phyloP scores from a whole-genome alignment of 2,797 vertebrate species.

The Rallus crepitans region DNA sequence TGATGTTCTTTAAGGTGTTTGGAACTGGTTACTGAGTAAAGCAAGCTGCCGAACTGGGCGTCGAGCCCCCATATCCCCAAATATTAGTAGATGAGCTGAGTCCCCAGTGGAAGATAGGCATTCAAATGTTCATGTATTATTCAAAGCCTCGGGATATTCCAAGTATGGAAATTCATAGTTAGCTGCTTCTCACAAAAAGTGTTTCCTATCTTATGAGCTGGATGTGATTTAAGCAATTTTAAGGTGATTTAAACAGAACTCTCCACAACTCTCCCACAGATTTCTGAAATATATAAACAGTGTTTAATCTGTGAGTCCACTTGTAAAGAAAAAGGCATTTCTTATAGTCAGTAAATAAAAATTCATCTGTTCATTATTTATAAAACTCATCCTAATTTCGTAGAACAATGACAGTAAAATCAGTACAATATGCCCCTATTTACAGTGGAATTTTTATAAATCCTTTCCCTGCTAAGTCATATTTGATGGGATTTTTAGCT shows the following conservation, averaged over 20 bases:
- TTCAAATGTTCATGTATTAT: background rate
- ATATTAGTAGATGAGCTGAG: background rate
- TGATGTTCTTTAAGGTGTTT: background rate
- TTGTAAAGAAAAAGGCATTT: background rate
- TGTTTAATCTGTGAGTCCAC: background rate
- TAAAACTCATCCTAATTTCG: background rate
- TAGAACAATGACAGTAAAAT: background rate
- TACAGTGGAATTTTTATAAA: conserved; percentile 39
- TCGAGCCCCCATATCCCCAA: background rate
- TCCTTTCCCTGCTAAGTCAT: conserved; percentile 20
- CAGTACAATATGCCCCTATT: background rate
- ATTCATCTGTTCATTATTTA: background rate
- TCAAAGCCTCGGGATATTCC: background rate
- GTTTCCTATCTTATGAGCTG: background rate
- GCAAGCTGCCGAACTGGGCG: background rate
- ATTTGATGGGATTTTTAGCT: conserved; percentile 27
- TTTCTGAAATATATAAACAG: background rate
- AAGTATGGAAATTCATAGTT: background rate
- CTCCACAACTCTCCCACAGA: background rate
- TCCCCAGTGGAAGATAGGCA: background rate
- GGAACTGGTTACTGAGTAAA: background rate
- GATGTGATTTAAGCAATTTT: conserved; percentile 31
- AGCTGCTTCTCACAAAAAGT: background rate
- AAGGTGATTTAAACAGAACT: conserved; percentile 10
- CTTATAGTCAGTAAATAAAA: conserved; percentile 4